These are phyloP conservation scores for Sturmia bella DNA, from an alignment of 2,888 invertebrate genomes.

Conservation along the genomic window DNA sequence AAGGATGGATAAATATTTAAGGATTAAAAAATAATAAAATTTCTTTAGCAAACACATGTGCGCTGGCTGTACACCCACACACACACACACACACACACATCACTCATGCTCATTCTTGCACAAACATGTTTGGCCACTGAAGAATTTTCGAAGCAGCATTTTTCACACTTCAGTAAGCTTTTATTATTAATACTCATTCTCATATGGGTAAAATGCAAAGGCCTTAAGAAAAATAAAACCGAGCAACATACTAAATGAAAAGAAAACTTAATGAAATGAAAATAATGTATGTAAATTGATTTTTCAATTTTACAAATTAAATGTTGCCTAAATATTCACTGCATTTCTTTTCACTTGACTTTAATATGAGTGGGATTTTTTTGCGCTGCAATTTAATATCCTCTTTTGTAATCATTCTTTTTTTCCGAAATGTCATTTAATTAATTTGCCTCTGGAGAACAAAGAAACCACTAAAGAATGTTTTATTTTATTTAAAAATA, in stretches of 20 bases:
- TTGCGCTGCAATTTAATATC: no score
- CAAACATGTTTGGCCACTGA: not conserved
- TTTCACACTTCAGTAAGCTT: conserved; percentile 38
- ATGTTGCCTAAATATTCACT: no score
- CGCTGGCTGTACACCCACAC: not conserved
- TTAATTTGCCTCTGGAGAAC: not conserved
- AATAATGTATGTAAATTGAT: no score
- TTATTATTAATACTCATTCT: conserved; percentile 42
- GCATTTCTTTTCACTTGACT: no score
- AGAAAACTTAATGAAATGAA: no score
- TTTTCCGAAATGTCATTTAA: not conserved
- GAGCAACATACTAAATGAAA: no score
- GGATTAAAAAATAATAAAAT: conserved; percentile 19
- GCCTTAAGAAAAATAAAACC: not conserved
- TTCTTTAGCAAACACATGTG: not conserved
- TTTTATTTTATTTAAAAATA: conserved; percentile 21
- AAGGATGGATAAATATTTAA: not conserved
- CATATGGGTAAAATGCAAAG: not conserved
- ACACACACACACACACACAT: no score
- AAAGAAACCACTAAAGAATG: conserved; percentile 32
- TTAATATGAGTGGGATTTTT: no score
- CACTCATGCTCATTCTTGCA: not conserved
- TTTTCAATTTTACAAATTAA: no score
- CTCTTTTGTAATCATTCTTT: no score
- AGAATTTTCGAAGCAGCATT: conserved; percentile 8